phyloP scores from a whole-genome alignment of 2,113 vertebrate genomes.

The Calidris pugnax region DNA sequence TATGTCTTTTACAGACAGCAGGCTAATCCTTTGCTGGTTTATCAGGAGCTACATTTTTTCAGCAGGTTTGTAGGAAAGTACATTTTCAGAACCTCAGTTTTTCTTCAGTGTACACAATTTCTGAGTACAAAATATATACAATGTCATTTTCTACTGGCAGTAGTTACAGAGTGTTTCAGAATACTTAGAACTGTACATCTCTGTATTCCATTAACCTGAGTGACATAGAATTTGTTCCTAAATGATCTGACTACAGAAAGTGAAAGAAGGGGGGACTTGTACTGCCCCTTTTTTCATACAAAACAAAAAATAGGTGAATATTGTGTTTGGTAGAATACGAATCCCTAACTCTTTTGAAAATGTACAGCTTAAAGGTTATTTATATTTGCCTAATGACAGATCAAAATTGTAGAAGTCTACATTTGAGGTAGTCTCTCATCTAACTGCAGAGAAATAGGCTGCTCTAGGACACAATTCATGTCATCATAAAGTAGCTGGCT shows the following conservation, averaged over 20 bases:
- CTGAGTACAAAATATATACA: not conserved
- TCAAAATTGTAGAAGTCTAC: not conserved
- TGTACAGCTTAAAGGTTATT: not conserved
- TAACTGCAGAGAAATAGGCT: not conserved
- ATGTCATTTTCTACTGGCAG: not conserved
- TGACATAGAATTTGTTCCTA: not conserved
- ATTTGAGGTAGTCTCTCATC: not conserved
- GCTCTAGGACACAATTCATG: not conserved
- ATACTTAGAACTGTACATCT: not conserved
- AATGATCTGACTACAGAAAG: not conserved
- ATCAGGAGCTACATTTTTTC: not conserved
- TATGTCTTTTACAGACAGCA: not conserved
- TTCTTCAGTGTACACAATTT: not conserved
- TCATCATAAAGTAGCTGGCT: not conserved
- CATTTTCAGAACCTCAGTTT: not conserved
- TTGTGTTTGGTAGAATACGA: not conserved
- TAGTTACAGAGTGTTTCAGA: not conserved
- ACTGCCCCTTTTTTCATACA: not conserved
- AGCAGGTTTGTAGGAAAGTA: not conserved
- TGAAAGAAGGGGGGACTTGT: not conserved
- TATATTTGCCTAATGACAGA: not conserved
- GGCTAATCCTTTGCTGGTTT: not conserved
- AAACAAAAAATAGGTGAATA: not conserved
- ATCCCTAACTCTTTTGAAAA: not conserved
- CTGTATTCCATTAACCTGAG: not conserved